These are phyloP conservation scores for Monopterus albus DNA, from an alignment of 2,113 vertebrate species.

Conservation along the genomic window DNA sequence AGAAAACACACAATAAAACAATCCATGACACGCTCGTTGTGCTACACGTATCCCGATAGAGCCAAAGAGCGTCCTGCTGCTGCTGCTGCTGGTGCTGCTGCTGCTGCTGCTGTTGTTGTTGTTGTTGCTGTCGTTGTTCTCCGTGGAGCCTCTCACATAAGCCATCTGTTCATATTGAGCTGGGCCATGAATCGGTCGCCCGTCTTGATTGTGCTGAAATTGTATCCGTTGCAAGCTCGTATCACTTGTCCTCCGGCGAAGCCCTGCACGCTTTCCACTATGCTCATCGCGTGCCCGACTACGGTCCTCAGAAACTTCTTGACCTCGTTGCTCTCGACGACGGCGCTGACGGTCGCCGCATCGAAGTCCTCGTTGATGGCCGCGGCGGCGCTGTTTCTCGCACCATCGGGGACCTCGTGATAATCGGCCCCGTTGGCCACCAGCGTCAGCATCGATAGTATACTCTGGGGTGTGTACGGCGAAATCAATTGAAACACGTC, in stretches of 20 bases:
- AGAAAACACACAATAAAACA: no score
- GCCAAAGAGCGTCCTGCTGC: no score
- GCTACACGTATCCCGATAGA: no score
- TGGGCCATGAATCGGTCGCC: conserved; percentile 7
- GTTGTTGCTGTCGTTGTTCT: no score
- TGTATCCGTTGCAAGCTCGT: conserved; percentile 4
- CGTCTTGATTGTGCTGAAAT: not conserved
- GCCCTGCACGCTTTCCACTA: conserved; percentile 1
- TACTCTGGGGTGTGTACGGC: conserved; percentile 1
- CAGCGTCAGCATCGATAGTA: not conserved
- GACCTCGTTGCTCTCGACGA: fast-evolving
- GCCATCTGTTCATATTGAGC: conserved; percentile 17
- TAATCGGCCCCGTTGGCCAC: not conserved
- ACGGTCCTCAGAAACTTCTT: not conserved
- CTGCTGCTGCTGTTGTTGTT: no score
- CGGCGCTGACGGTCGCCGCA: fast-evolving
- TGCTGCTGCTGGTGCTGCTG: no score
- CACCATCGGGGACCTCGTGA: fast-evolving
- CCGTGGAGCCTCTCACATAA: no score
- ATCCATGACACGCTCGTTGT: no score
- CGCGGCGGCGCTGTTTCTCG: fast-evolving
- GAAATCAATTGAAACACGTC: not conserved
- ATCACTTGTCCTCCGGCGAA: conserved; percentile 8
- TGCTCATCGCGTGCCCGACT: not conserved
- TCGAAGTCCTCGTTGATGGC: not conserved